Evolutionary conservation across 2,113 vertebrate genomes (phyloP).

Genomic region (Apistogramma diplotaenia): DNA sequence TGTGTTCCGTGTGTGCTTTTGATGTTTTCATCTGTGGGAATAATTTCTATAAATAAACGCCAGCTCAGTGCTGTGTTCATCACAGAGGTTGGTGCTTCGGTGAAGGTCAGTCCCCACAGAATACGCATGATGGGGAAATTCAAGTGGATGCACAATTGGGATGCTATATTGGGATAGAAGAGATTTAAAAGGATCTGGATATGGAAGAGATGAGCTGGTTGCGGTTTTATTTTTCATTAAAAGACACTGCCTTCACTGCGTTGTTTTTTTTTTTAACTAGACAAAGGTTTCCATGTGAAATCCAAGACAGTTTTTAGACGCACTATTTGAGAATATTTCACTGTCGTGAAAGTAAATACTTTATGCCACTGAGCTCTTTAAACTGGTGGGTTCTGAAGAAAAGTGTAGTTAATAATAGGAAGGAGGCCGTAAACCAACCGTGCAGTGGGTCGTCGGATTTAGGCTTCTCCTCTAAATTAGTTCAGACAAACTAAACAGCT

Average conservation of each 20-base stretch:
- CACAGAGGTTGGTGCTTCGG: background rate
- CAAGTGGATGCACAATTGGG: background rate
- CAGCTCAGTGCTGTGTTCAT: background rate
- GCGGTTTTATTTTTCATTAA: background rate
- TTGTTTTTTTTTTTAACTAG: background rate
- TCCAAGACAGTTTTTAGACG: background rate
- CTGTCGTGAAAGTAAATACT: background rate
- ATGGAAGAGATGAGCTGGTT: background rate
- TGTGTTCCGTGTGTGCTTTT: background rate
- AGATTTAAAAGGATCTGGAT: background rate
- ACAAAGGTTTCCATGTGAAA: background rate
- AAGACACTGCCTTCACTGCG: background rate
- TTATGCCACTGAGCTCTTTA: background rate
- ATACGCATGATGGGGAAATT: background rate
- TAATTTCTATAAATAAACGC: slow-evolving; percentile 41
- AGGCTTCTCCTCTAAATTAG: too few relatives aligned
- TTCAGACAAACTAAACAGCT: too few relatives aligned
- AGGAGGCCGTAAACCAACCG: too few relatives aligned
- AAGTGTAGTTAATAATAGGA: background rate
- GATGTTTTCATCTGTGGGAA: slow-evolving; percentile 25
- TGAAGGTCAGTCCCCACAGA: background rate
- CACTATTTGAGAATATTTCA: background rate
- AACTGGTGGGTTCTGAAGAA: background rate
- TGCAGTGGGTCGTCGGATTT: too few relatives aligned
- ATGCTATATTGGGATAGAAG: background rate